Conservation (phyloP, 1,140 invertebrate genomes). For the Aphidius ervi region DNA sequence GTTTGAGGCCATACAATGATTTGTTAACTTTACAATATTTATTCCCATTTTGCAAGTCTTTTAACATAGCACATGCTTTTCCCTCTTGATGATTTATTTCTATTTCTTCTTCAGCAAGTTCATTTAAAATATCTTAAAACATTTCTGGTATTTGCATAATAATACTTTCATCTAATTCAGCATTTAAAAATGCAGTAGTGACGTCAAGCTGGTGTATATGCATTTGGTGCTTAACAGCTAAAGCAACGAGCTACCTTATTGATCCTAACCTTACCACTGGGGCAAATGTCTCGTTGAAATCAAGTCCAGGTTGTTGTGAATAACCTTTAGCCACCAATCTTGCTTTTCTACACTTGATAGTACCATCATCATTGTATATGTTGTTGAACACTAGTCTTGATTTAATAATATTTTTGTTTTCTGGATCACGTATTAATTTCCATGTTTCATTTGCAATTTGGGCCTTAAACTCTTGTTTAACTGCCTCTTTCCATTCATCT, state of each 20-base stretch:
- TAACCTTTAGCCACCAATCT: constrained; percentile 6
- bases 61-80: constrained; percentile 18
- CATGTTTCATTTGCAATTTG: too few species aligned
- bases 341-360: neutral
- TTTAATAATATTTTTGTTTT: too few species aligned
- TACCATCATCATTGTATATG: constrained; percentile 2
- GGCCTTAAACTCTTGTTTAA: too few species aligned
- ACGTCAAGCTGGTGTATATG: constrained; percentile 33
- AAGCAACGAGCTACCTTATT: constrained; percentile 23
- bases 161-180: constrained; percentile 33
- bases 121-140: constrained; percentile 12
- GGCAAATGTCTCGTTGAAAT: constrained; percentile 9
- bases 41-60: constrained; percentile 16
- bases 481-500: too few species aligned
- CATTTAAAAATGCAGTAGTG: constrained; percentile 41
- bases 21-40: constrained; percentile 29
- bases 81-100: constrained; percentile 2
- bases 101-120: constrained; percentile 4
- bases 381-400: neutral
- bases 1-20: constrained; percentile 35
- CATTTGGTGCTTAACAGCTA: constrained; percentile 14
- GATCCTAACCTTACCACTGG: constrained; percentile 22
- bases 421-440: too few species aligned
- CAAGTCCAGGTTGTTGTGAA: constrained; percentile 5
- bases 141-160: constrained; percentile 24